These are phyloP conservation scores for Platynereis dumerilii DNA, from an alignment of 2,888 invertebrate genomes.

Conservation along the genomic window DNA sequence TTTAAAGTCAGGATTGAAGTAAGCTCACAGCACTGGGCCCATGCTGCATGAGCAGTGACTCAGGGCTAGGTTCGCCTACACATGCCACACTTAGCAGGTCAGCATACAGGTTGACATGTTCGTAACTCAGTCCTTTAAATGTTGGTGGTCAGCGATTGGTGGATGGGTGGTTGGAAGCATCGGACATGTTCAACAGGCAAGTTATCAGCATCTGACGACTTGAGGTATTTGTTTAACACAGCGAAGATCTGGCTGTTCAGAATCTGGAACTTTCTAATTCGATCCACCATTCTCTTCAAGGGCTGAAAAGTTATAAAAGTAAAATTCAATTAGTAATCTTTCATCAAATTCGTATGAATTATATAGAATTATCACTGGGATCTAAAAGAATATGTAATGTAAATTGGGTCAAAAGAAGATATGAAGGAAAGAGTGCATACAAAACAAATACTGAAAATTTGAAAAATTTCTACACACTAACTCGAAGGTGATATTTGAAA, in stretches of 20 bases:
- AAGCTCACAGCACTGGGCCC: no score
- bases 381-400: background rate
- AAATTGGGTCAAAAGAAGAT: background rate
- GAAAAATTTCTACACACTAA: background rate
- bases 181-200: conserved; percentile 92
- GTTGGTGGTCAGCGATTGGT: conserved; percentile 40
- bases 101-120: background rate
- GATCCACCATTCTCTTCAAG: conserved; percentile 94
- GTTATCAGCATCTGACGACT: conserved; percentile 75
- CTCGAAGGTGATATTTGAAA: no score
- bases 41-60: no score
- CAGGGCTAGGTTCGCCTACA: no score
- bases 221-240: conserved; percentile 90
- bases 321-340: no score
- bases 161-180: conserved; percentile 92
- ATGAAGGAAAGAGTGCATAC: background rate
- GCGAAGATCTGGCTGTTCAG: conserved; percentile 98
- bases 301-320: conserved; percentile 70
- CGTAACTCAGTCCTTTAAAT: conserved; percentile 21
- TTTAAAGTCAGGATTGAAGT: no score
- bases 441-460: background rate
- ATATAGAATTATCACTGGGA: background rate
- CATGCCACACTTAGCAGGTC: no score
- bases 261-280: conserved; percentile 96
- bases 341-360: no score